These are phyloP conservation scores for Microcebus murinus DNA, from an alignment of 2,113 vertebrate species.

Conservation along the genomic window DNA sequence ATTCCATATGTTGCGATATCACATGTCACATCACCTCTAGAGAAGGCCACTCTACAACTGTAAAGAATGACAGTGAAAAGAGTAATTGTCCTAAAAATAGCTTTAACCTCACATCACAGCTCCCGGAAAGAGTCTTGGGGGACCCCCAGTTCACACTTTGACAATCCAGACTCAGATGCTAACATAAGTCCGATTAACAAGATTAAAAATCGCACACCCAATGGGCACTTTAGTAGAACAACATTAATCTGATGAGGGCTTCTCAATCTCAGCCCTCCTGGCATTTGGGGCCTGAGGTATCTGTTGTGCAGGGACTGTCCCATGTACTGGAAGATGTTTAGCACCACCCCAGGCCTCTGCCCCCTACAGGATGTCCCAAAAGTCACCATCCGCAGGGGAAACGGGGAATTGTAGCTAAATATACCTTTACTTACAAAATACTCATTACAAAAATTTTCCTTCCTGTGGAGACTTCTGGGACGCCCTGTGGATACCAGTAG, in stretches of 20 bases:
- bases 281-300: not conserved
- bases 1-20: not conserved
- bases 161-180: not conserved
- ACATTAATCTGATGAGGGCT: not conserved
- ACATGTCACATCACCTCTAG: not conserved
- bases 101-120: not conserved
- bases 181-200: not conserved
- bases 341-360: not conserved
- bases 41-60: not conserved
- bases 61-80: not conserved
- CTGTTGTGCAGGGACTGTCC: not conserved
- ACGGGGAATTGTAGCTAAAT: no score
- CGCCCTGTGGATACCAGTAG: not conserved
- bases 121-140: not conserved
- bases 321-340: not conserved
- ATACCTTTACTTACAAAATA: no score
- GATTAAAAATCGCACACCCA: not conserved
- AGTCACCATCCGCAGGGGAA: no score
- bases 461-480: no score
- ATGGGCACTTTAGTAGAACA: not conserved
- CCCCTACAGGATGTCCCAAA: no score
- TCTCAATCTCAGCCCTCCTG: not conserved
- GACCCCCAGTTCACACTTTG: not conserved
- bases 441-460: no score
- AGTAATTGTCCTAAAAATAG: not conserved